These are phyloP conservation scores for Carassius carassius DNA, from an alignment of 2,113 vertebrate genomes.

Conservation along the genomic window DNA sequence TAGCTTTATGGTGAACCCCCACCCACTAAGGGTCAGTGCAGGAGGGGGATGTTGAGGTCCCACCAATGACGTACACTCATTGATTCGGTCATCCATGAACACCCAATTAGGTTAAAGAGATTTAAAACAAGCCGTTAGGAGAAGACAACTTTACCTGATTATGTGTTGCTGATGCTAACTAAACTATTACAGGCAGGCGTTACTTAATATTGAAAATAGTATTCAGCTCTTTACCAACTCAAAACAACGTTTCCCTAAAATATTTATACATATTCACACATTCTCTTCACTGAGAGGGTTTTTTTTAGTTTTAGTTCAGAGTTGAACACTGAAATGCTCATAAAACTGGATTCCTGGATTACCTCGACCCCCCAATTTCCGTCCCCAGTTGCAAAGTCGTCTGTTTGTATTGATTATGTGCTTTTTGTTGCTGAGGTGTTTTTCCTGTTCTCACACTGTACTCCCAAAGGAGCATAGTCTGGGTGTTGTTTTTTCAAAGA, in stretches of 20 bases:
- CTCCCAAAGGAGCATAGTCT: too few relatives aligned
- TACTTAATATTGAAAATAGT: too few relatives aligned
- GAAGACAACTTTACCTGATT: background rate
- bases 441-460: too few relatives aligned
- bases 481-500: too few relatives aligned
- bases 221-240: too few relatives aligned
- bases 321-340: background rate
- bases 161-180: constrained; percentile 7
- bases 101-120: constrained; percentile 69
- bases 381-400: too few relatives aligned
- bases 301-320: background rate
- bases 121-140: constrained; percentile 71
- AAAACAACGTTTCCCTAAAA: too few relatives aligned
- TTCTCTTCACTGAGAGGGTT: background rate
- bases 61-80: constrained; percentile 67
- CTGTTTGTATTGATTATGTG: too few relatives aligned
- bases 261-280: too few relatives aligned
- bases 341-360: background rate
- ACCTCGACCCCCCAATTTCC: too few relatives aligned
- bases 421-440: too few relatives aligned
- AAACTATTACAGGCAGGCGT: background rate
- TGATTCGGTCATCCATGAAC: constrained; percentile 63
- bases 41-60: constrained; percentile 54
- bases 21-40: constrained; percentile 50
- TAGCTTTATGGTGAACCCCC: constrained; percentile 51